Percentiles rank a stretch among this genome's conserved stretches.
Evolutionary conservation across 2,797 vertebrate genomes (phyloP).

Genomic region (Spheniscus humboldti): DNA sequence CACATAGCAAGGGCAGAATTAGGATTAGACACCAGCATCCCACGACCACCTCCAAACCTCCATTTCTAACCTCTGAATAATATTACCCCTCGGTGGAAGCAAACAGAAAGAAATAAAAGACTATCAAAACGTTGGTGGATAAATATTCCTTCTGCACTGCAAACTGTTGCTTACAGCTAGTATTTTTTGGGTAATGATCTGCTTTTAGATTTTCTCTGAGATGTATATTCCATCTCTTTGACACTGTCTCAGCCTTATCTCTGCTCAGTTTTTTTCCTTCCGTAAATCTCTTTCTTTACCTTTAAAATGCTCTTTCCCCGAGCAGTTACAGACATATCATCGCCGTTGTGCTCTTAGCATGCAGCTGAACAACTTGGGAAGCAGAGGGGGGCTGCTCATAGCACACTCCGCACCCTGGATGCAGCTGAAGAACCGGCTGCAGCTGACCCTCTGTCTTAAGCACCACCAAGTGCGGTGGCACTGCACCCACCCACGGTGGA

Average conservation of each 20-base stretch:
- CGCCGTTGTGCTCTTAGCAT: not conserved
- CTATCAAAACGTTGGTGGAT: not conserved
- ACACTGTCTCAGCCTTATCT: slow-evolving; percentile 51
- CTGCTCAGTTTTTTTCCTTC: not conserved
- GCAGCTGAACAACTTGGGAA: not conserved
- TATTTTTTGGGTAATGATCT: slow-evolving; percentile 52
- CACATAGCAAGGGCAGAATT: not conserved
- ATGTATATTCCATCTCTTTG: slow-evolving; percentile 56
- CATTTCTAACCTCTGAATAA: not conserved
- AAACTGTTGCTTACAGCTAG: slow-evolving; percentile 54
- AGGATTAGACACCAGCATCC: not conserved
- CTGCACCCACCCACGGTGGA: accelerated
- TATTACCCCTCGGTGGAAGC: not conserved
- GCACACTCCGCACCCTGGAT: not conserved
- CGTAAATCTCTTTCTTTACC: slow-evolving; percentile 45
- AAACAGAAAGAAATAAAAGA: not conserved
- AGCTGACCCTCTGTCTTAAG: not conserved
- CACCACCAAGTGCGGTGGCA: not conserved
- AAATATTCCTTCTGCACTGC: slow-evolving; percentile 41
- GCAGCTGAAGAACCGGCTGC: not conserved
- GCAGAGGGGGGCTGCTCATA: not conserved
- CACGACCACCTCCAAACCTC: not conserved
- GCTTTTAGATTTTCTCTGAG: slow-evolving; percentile 43
- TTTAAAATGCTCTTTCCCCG: not conserved
- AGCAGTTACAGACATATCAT: not conserved